Percentiles rank a stretch among this genome's conserved stretches.
phyloP scores from a whole-genome alignment of 64 coral and sea anemone genomes.

The Pocillopora verrucosa region DNA sequence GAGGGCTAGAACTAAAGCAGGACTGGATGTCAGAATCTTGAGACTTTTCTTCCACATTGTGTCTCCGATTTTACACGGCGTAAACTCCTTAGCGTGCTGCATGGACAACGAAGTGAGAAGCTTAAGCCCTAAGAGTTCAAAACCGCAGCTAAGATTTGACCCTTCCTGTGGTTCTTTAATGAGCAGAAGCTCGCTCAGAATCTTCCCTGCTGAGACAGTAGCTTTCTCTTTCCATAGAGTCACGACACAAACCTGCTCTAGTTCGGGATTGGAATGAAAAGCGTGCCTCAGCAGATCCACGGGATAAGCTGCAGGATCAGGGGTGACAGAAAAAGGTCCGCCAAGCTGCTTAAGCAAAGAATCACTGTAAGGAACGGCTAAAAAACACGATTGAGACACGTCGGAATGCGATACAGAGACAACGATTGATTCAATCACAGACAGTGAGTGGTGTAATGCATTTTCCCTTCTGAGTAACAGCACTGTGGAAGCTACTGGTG shows the following conservation, averaged over 20 bases:
- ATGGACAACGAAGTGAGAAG: slow-evolving; percentile 66
- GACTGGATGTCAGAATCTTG: slow-evolving; percentile 63
- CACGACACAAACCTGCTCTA: slow-evolving; percentile 92
- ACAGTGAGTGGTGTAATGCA: slow-evolving; percentile 60
- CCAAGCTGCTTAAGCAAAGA: slow-evolving; percentile 61
- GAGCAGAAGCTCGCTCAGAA: slow-evolving; percentile 18
- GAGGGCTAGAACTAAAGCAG: slow-evolving; percentile 74
- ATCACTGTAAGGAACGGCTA: slow-evolving; percentile 62
- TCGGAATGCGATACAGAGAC: slow-evolving; percentile 21
- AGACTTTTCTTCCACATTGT: slow-evolving; percentile 77
- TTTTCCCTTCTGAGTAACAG: slow-evolving; percentile 83
- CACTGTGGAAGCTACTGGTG: slow-evolving; percentile 56
- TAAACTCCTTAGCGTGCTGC: slow-evolving; percentile 92
- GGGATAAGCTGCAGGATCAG: slow-evolving; percentile 62
- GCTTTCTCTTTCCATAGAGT: slow-evolving; percentile 70
- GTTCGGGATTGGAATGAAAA: slow-evolving; percentile 88
- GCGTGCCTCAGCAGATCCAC: slow-evolving; percentile 72
- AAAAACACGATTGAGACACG: slow-evolving; percentile 59
- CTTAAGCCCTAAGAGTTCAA: slow-evolving; percentile 90
- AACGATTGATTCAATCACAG: slow-evolving; percentile 50
- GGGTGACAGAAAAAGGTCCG: slow-evolving; percentile 48
- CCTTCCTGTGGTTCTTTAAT: not conserved
- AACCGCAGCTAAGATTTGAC: slow-evolving; percentile 31
- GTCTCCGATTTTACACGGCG: slow-evolving; percentile 82
- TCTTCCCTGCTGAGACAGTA: not conserved